Base-by-base conservation (phyloP, 2,888 invertebrate genomes). In the Amiota mariae region DNA sequence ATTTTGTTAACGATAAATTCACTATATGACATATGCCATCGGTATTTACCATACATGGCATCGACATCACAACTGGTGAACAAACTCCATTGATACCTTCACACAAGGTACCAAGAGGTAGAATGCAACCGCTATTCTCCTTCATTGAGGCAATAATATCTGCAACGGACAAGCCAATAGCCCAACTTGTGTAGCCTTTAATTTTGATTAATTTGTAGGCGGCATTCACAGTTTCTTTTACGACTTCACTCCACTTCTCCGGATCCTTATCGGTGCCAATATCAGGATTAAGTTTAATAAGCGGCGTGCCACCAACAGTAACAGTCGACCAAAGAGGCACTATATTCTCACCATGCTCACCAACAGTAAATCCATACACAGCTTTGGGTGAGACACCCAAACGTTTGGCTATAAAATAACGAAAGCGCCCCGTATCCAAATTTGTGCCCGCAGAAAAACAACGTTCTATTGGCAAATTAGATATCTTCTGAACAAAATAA, bases 311-410 rank as follows among this genome's bases (percentile, higher is more conserved):
- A 8, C 95, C 96, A 12, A 96, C 92, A 88, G 96, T 96, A 59
- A 96, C 95, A 10, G 95, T 95, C 9, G 96, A 96, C 96, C 96
- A 96, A 1, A 96, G 94, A 2, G 96, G 94, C 74, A 96, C 95
- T 81, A 94, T 94, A 56, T 94, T 93, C 84, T 96, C 96, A 0
- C 97, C 97, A 83, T 97, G 97, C 86, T 97, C 97, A 13, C 97
- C 97, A 82, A 97, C 95, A 82, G 97, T 94, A 92, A 94, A 96
- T 0, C 95, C 96, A 85, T 96, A 95, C 81, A 94, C 94, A 77
- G 94, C 95, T 9, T 93, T 92, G 0, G 96, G 93, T 0, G 96
- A 94, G 49, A 96, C 92, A 72, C 93, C 92, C 36, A 96, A 90
- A 80, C 92, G 93, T 87, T 96, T 93, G 0, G 95, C 94, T 71